Conservation (phyloP, 2,888 invertebrate genomes). For the Neoitamus cyanurus region DNA sequence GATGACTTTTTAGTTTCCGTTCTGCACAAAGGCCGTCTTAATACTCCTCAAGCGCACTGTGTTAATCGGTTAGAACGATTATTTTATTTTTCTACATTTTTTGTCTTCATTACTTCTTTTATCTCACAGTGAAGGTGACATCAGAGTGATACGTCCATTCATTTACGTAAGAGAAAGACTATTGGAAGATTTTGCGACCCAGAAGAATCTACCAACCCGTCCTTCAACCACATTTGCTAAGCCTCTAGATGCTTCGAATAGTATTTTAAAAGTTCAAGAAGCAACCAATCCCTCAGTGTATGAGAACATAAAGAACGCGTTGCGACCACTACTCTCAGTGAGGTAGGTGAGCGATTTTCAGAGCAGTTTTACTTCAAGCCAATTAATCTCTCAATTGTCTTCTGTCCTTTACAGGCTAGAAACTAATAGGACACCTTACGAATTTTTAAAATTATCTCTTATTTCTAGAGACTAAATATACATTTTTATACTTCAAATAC, state of each 20-base stretch:
- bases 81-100: not conserved
- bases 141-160: conserved; percentile 87
- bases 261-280: conserved; percentile 54
- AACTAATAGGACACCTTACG: conserved; percentile 51
- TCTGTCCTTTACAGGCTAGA: conserved; percentile 47
- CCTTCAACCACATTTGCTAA: conserved; percentile 51
- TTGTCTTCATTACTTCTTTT: not conserved
- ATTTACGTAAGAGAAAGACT: conserved; percentile 83
- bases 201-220: conserved; percentile 53
- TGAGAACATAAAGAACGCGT: conserved; percentile 54
- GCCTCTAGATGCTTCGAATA: conserved; percentile 52
- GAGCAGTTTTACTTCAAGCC: not conserved
- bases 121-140: conserved; percentile 74
- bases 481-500: not conserved
- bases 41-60: conserved; percentile 85
- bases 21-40: conserved; percentile 82
- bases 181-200: conserved; percentile 53
- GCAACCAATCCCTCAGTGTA: conserved; percentile 54
- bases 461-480: conserved; percentile 49
- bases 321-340: conserved; percentile 53
- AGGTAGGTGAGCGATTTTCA: conserved; percentile 47
- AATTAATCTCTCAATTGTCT: not conserved
- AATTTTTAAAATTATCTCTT: conserved; percentile 49
- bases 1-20: conserved; percentile 84
- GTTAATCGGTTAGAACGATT: conserved; percentile 71